phyloP scores from a whole-genome alignment of 2,888 invertebrate species.

The Galeruca laticollis region DNA sequence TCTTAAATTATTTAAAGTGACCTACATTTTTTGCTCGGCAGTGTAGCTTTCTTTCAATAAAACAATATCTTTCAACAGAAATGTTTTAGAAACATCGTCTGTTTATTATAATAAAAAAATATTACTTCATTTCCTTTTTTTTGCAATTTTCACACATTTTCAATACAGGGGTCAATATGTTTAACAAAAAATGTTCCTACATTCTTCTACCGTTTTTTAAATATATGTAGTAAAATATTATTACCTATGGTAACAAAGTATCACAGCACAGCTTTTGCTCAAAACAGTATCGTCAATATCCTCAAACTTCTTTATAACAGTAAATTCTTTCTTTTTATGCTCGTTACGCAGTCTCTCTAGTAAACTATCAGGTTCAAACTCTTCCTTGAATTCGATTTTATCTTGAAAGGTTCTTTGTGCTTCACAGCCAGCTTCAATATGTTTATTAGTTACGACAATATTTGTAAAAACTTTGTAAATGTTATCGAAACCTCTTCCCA shows the following conservation, averaged over 20 bases:
- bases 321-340: constrained; percentile 53
- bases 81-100: no score
- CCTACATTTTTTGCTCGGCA: no score
- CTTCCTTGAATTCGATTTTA: constrained; percentile 57
- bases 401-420: constrained; percentile 43
- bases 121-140: no score
- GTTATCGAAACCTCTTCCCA: constrained; percentile 92
- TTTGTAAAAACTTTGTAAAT: constrained; percentile 80
- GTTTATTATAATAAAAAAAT: no score
- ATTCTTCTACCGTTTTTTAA: no score
- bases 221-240: background rate
- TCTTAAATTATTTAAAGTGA: no score
- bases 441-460: constrained; percentile 24
- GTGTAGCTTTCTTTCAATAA: no score
- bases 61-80: no score
- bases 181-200: no score
- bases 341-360: constrained; percentile 49
- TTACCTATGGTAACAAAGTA: constrained; percentile 76
- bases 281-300: constrained; percentile 71
- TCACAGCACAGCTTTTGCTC: constrained; percentile 75
- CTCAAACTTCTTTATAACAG: constrained; percentile 52
- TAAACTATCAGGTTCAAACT: constrained; percentile 51
- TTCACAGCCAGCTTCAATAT: constrained; percentile 25
- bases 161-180: no score
- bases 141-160: no score